phyloP scores from a whole-genome alignment of 2,797 vertebrate species.

The Cynopterus sphinx region DNA sequence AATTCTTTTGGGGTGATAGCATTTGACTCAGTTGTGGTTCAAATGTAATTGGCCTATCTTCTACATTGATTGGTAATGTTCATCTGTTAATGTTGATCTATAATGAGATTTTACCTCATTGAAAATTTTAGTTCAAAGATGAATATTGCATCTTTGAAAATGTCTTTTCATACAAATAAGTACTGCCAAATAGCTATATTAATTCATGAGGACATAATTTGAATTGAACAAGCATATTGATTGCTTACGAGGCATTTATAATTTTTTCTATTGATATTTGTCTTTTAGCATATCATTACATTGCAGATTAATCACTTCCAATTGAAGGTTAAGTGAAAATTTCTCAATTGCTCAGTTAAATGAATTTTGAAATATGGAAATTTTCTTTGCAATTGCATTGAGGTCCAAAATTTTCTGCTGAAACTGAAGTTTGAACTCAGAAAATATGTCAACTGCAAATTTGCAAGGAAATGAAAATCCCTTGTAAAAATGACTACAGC shows the following conservation, averaged over 20 bases:
- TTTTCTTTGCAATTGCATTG: slow-evolving; percentile 15
- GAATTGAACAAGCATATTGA: slow-evolving; percentile 25
- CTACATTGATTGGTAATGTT: neutral
- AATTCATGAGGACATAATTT: slow-evolving; percentile 20
- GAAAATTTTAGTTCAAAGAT: slow-evolving; percentile 21
- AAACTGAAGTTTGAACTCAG: neutral
- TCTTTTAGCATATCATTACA: slow-evolving; percentile 16
- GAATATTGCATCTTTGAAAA: slow-evolving; percentile 41
- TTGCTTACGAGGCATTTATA: slow-evolving; percentile 23
- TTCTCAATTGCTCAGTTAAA: slow-evolving; percentile 43
- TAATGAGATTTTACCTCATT: neutral
- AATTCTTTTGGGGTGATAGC: neutral
- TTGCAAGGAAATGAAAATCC: neutral
- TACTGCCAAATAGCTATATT: neutral
- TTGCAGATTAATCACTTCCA: slow-evolving; percentile 25
- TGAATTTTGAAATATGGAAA: slow-evolving; percentile 34
- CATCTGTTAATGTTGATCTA: neutral
- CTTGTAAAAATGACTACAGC: neutral
- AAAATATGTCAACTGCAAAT: neutral
- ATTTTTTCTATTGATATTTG: neutral
- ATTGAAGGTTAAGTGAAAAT: neutral
- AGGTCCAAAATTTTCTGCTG: neutral
- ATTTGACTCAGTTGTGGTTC: slow-evolving; percentile 2
- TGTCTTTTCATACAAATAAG: slow-evolving; percentile 16
- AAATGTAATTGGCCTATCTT: neutral